Evolutionary conservation across 2,888 invertebrate species (phyloP), one percentile per base, ranked within the genome.

Genomic region (Aricia artaxerxes): DNA sequence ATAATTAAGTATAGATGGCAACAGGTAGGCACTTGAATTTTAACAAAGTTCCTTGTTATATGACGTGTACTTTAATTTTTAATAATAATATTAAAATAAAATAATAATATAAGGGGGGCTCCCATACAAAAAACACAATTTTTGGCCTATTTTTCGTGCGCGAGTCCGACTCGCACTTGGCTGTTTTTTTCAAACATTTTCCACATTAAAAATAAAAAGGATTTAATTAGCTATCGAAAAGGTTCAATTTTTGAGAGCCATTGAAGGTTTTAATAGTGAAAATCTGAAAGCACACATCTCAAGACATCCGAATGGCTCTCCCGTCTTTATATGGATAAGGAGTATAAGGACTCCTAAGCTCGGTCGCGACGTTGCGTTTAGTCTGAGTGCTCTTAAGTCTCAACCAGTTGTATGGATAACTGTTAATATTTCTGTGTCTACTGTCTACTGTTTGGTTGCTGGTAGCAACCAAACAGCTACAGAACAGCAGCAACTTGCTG

Each of bases 241-340:
- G 31, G 31, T 69, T n/a, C 9, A 31, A 69, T 69, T 69, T 35
- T 13, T 35, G 4, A 69, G 31, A 38, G 69, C 16, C 16, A 5
- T 69, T 16, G 69, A 13, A 57, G 57, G 57, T 57, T 57, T 57
- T 2, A 69, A 16, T 69, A 35, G 64, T 31, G 35, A 38, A 69
- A 69, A 69, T 69, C 69, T 69, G 69, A 69, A 69, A 69, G 69
- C 69, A 69, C 35, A 69, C 13, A 69, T 69, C 69, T 69, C 69
- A 69, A 69, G 69, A 69, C 69, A 69, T 35, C 69, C 35, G 69
- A 69, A 69, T 35, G 69, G 31, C 69, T 16, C 69, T 69, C 35
- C 13, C 13, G 69, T 69, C 69, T 69, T 13, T 69, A 38, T 69
- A 69, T 69, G 69, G 35, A 69, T 69, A 38, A 69, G 69, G 38